Percentiles rank a stretch among this genome's conserved stretches.
These are phyloP conservation scores for Aegypius monachus DNA, from an alignment of 2,113 vertebrate genomes.

Conservation along the genomic window DNA sequence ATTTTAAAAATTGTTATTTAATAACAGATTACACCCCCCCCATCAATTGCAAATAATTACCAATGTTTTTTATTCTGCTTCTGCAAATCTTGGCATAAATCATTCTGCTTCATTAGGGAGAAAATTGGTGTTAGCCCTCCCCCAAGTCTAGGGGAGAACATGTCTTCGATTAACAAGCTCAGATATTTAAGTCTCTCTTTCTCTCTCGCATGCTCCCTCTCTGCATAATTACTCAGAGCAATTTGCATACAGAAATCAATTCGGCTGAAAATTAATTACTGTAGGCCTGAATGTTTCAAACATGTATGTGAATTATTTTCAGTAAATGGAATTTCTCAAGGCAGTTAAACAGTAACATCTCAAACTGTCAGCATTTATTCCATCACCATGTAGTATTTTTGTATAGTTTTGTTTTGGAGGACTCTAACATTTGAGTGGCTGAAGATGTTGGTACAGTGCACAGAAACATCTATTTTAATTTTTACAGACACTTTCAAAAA, in stretches of 20 bases:
- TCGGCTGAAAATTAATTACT: conserved; percentile 67
- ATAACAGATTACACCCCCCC: neutral
- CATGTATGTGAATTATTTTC: conserved; percentile 61
- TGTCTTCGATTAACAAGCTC: neutral
- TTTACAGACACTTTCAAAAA: conserved; percentile 2
- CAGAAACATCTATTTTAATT: conserved; percentile 26
- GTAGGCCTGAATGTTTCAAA: conserved; percentile 46
- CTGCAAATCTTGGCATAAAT: conserved; percentile 15
- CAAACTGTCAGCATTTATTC: conserved; percentile 25
- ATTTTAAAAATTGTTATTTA: neutral
- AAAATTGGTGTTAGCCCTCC: neutral
- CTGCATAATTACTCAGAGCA: conserved; percentile 9
- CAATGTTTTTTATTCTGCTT: neutral
- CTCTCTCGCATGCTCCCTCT: neutral
- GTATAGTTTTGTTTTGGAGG: neutral
- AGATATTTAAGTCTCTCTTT: conserved; percentile 19
- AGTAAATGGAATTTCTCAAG: conserved; percentile 59
- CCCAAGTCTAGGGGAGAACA: neutral
- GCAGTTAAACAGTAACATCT: conserved; percentile 52
- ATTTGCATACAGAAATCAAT: conserved; percentile 59
- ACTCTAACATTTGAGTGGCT: neutral
- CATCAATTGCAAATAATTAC: neutral
- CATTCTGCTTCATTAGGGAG: conserved; percentile 20
- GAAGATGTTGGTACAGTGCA: neutral
- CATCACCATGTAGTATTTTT: neutral